Evolutionary conservation across 2,113 vertebrate species (phyloP).

Genomic region (Pogonocichla stellata): DNA sequence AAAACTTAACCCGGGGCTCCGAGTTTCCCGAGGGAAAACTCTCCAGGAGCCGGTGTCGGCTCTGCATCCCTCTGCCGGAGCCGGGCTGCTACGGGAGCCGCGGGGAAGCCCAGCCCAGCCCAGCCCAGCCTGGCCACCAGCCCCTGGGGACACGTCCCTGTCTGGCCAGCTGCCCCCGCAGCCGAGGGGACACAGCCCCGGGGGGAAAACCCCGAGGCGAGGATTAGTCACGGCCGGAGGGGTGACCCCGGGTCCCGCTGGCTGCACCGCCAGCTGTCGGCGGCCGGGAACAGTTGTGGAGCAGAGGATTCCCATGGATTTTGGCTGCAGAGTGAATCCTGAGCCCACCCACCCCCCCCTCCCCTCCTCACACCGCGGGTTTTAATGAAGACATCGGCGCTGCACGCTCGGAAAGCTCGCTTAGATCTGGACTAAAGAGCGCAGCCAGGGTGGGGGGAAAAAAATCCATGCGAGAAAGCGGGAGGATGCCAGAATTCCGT

Average conservation of each 20-base stretch:
- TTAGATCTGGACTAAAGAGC: neutral
- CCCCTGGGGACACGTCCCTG: neutral
- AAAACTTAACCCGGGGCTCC: neutral
- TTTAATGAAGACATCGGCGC: neutral
- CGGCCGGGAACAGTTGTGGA: slow-evolving; percentile 10
- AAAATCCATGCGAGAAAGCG: neutral
- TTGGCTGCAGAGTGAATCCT: neutral
- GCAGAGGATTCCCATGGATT: slow-evolving; percentile 57
- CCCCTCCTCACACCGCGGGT: neutral
- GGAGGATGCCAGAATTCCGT: neutral
- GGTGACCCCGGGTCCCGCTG: neutral
- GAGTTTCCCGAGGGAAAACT: neutral
- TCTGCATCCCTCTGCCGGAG: neutral
- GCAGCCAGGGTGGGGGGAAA: neutral
- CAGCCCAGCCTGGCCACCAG: neutral
- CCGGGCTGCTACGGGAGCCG: neutral
- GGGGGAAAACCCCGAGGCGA: neutral
- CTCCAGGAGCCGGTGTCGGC: accelerated
- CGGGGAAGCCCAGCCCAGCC: neutral
- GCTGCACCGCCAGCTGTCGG: neutral
- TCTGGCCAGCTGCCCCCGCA: slow-evolving; percentile 18
- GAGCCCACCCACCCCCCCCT: neutral
- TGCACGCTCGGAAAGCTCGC: neutral
- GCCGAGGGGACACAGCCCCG: neutral
- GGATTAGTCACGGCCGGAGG: neutral